Percentiles rank a stretch among this genome's conserved stretches.
phyloP scores from a whole-genome alignment of 2,888 invertebrate genomes.

The Aleiodes alternator region DNA sequence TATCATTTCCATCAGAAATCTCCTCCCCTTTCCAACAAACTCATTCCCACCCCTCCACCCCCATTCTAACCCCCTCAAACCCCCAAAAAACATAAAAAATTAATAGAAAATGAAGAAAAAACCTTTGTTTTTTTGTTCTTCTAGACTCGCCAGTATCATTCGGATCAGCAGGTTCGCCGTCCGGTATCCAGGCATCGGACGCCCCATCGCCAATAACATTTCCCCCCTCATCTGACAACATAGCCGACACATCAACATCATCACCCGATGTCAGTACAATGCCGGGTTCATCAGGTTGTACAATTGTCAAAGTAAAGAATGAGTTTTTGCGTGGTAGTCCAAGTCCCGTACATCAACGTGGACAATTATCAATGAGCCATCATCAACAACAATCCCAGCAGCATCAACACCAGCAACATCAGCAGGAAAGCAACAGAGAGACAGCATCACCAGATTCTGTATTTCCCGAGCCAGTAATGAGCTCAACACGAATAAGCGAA shows the following conservation, averaged over 20 bases:
- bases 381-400: conserved; percentile 55
- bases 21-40: too few species aligned
- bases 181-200: conserved; percentile 72
- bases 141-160: conserved; percentile 74
- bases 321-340: conserved; percentile 78
- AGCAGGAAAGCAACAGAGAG: conserved; percentile 45
- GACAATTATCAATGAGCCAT: conserved; percentile 64
- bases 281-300: conserved; percentile 85
- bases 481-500: conserved; percentile 53
- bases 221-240: conserved; percentile 86
- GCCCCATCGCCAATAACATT: conserved; percentile 73
- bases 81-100: too few species aligned
- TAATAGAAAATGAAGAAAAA: conserved; percentile 30
- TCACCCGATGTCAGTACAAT: conserved; percentile 90
- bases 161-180: conserved; percentile 74
- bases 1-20: too few species aligned
- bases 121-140: conserved; percentile 59
- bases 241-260: conserved; percentile 94
- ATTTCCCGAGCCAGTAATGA: conserved; percentile 78
- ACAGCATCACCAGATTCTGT: conserved; percentile 78
- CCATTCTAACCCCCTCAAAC: too few species aligned
- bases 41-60: too few species aligned
- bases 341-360: conserved; percentile 76
- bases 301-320: conserved; percentile 73
- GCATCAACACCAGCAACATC: conserved; percentile 55